These are phyloP conservation scores for Thecocarcelia acutangulata DNA, from an alignment of 2,888 invertebrate genomes.

Conservation along the genomic window DNA sequence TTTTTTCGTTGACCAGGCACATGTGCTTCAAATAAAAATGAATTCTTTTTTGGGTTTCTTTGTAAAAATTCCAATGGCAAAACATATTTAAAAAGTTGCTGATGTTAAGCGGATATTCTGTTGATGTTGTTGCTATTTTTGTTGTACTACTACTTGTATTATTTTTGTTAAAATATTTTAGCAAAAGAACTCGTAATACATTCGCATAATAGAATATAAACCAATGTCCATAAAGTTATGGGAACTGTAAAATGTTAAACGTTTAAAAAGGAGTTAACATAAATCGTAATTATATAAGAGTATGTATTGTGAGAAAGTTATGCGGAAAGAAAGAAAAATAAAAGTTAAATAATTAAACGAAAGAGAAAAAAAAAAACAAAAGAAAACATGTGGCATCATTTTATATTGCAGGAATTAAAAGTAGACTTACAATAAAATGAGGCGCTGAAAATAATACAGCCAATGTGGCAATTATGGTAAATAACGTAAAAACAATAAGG, in stretches of 20 bases:
- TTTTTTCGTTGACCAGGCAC: conserved; percentile 70
- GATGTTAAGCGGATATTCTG: conserved; percentile 59
- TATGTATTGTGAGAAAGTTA: conserved; percentile 1
- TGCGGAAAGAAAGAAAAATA: neutral
- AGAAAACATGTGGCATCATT: conserved; percentile 21
- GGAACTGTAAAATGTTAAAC: conserved; percentile 73
- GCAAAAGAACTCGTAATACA: conserved; percentile 61
- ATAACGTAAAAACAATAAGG: conserved; percentile 99
- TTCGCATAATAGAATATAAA: conserved; percentile 57
- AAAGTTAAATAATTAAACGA: conserved; percentile 11
- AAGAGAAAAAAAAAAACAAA: conserved; percentile 7
- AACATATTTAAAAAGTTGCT: conserved; percentile 59
- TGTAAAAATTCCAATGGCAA: conserved; percentile 68
- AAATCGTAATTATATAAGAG: neutral
- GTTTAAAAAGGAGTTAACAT: conserved; percentile 8
- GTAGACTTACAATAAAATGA: conserved; percentile 90
- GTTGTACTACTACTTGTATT: conserved; percentile 52
- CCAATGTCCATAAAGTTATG: conserved; percentile 72
- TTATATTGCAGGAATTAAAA: conserved; percentile 26
- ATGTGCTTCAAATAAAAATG: conserved; percentile 65
- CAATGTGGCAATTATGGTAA: conserved; percentile 97
- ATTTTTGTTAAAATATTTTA: conserved; percentile 51
- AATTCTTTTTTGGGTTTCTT: conserved; percentile 31
- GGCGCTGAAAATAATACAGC: conserved; percentile 97
- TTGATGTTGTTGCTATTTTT: conserved; percentile 41